A percentile compares a stretch with the other conserved stretches of the same genome.
Conservation (phyloP, 2,888 invertebrate genomes). For the Villa cingulata region DNA sequence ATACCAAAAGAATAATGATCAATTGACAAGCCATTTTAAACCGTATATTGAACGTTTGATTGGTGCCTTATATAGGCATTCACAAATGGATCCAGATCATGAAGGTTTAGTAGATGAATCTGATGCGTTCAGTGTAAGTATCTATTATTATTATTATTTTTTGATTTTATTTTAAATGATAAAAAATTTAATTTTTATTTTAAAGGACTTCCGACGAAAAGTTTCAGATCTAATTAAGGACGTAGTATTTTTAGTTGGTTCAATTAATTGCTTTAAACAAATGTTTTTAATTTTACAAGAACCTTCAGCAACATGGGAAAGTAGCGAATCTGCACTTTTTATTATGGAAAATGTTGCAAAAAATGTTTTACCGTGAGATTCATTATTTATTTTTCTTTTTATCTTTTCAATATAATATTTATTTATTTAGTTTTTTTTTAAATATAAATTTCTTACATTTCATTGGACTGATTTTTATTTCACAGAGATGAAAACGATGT, state of each 20-base stretch:
- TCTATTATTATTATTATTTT: not conserved
- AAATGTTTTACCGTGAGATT: conserved; percentile 81
- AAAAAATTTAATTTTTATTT: conserved; percentile 4
- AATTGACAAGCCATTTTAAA: conserved; percentile 67
- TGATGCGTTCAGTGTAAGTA: conserved; percentile 60
- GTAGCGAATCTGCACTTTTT: conserved; percentile 84
- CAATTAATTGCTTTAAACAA: conserved; percentile 80
- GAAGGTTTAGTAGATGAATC: conserved; percentile 72
- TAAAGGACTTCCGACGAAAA: conserved; percentile 61
- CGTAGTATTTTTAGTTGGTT: conserved; percentile 91
- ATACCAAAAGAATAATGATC: conserved; percentile 73
- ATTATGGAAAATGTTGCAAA: conserved; percentile 92
- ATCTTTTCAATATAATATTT: not conserved
- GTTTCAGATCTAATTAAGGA: conserved; percentile 92
- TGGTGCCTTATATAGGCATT: conserved; percentile 77
- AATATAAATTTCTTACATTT: too few relatives aligned
- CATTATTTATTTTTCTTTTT: not conserved
- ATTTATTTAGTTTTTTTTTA: not conserved
- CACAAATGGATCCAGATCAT: conserved; percentile 91
- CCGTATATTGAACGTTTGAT: conserved; percentile 87
- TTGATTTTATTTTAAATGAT: not conserved
- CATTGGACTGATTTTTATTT: conserved; percentile 5
- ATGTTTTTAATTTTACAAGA: conserved; percentile 68
- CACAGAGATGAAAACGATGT: conserved; percentile 76
- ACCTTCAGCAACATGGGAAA: conserved; percentile 73